phyloP scores from a whole-genome alignment of 2,113 vertebrate species.

The Atractosteus spatula region DNA sequence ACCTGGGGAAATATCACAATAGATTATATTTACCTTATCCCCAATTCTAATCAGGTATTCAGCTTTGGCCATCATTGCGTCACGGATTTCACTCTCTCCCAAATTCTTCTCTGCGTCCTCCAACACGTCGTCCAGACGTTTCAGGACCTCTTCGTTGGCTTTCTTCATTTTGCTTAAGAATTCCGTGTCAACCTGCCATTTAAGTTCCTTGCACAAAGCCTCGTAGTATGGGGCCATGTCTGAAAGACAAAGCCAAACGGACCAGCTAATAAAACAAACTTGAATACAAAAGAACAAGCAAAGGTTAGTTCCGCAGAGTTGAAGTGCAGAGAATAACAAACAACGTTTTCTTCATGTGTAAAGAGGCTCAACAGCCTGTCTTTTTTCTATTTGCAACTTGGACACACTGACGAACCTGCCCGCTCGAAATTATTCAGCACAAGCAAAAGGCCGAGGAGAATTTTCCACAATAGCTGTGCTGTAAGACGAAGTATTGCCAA shows the following conservation, averaged over 20 bases:
- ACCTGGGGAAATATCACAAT: too few species aligned
- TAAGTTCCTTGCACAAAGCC: slow-evolving; percentile 86
- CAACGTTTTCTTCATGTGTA: too few species aligned
- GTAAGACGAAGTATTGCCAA: too few species aligned
- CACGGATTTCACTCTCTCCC: slow-evolving; percentile 93
- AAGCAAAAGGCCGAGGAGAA: too few species aligned
- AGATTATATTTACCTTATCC: slow-evolving; percentile 76
- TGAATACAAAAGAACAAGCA: too few species aligned
- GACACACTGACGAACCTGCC: too few species aligned
- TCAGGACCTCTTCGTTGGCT: slow-evolving; percentile 89
- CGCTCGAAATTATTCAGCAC: too few species aligned
- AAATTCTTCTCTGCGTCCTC: slow-evolving; percentile 93
- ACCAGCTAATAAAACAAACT: background rate
- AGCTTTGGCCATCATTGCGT: slow-evolving; percentile 95
- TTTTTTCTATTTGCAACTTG: too few species aligned
- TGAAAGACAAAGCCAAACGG: slow-evolving; percentile 39
- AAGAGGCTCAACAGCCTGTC: too few species aligned
- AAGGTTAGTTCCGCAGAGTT: too few species aligned
- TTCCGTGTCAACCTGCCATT: slow-evolving; percentile 84
- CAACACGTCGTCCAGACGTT: slow-evolving; percentile 82
- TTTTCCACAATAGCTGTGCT: too few species aligned
- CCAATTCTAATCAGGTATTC: slow-evolving; percentile 94
- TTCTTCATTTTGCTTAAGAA: slow-evolving; percentile 91
- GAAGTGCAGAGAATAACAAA: too few species aligned
- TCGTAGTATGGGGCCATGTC: slow-evolving; percentile 96